Evolutionary conservation across 1,140 invertebrate species (phyloP).

Genomic region (Danaus plexippus): DNA sequence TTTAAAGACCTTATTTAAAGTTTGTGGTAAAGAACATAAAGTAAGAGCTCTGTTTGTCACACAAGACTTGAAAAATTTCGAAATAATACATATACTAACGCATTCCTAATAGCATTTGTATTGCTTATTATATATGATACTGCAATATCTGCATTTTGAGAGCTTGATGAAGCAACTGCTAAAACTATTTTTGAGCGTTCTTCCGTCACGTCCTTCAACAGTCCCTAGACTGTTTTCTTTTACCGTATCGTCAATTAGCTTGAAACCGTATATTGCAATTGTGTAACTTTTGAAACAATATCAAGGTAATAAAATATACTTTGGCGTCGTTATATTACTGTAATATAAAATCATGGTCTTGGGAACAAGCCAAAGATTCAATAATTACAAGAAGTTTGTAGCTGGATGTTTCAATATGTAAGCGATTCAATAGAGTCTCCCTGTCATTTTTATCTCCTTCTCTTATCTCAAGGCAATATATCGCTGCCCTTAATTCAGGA

Average conservation of each 20-base stretch:
- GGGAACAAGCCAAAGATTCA: constrained; percentile 73
- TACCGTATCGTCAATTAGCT: constrained; percentile 39
- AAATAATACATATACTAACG: constrained; percentile 31
- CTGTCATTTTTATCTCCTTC: constrained; percentile 60
- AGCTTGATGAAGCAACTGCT: constrained; percentile 34
- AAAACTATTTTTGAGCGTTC: constrained; percentile 43
- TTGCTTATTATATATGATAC: constrained; percentile 29
- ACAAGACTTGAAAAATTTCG: neutral
- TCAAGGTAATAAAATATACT: too few species aligned
- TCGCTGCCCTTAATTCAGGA: constrained; percentile 70
- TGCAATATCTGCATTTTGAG: constrained; percentile 31
- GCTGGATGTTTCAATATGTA: constrained; percentile 53
- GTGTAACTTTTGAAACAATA: too few species aligned
- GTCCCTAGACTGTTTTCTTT: constrained; percentile 24
- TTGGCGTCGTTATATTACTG: constrained; percentile 27
- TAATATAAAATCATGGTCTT: constrained; percentile 60
- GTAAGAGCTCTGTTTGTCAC: too few species aligned
- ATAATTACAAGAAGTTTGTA: constrained; percentile 74
- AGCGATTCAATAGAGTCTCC: constrained; percentile 56
- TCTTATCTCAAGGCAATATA: constrained; percentile 73
- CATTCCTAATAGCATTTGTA: constrained; percentile 35
- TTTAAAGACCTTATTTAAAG: too few species aligned
- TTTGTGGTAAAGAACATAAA: too few species aligned
- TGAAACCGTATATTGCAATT: constrained; percentile 18
- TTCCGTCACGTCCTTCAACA: too few species aligned